Percentiles rank a stretch among this genome's conserved stretches.
Evolutionary conservation across 2,113 vertebrate species (phyloP).

Genomic region (Barnardius zonarius): DNA sequence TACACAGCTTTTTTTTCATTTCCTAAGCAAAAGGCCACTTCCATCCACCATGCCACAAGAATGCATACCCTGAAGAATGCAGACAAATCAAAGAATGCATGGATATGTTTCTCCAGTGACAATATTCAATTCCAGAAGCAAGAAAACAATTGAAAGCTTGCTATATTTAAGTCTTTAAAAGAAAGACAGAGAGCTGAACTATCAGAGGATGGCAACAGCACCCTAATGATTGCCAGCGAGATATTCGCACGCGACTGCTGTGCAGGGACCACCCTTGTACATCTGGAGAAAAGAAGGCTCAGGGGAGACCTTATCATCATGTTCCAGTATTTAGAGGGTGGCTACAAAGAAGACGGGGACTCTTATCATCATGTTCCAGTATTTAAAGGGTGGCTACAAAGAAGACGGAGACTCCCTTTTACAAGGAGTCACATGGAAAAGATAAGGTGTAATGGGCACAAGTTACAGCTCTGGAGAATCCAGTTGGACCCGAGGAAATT

Average conservation of each 20-base stretch:
- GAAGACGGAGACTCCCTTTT: background rate
- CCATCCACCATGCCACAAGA: background rate
- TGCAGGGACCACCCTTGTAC: accelerated
- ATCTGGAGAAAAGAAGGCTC: background rate
- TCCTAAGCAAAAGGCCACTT: background rate
- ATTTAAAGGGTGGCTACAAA: background rate
- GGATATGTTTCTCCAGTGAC: accelerated
- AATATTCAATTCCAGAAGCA: accelerated
- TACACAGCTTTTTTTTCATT: background rate
- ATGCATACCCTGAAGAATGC: background rate
- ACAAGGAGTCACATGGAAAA: background rate
- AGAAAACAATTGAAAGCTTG: background rate
- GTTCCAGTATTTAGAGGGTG: background rate
- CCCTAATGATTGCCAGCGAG: background rate
- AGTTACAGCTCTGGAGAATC: background rate
- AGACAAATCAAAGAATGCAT: accelerated
- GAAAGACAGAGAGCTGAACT: background rate
- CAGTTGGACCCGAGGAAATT: background rate
- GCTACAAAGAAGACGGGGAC: background rate
- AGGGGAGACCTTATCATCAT: background rate
- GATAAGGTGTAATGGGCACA: background rate
- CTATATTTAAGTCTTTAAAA: background rate
- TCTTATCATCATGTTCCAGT: background rate
- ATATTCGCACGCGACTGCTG: background rate
- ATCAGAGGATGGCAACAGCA: background rate